These are phyloP conservation scores for Oreochromis spilurus DNA, from an alignment of 2,113 vertebrate species.

Conservation along the genomic window DNA sequence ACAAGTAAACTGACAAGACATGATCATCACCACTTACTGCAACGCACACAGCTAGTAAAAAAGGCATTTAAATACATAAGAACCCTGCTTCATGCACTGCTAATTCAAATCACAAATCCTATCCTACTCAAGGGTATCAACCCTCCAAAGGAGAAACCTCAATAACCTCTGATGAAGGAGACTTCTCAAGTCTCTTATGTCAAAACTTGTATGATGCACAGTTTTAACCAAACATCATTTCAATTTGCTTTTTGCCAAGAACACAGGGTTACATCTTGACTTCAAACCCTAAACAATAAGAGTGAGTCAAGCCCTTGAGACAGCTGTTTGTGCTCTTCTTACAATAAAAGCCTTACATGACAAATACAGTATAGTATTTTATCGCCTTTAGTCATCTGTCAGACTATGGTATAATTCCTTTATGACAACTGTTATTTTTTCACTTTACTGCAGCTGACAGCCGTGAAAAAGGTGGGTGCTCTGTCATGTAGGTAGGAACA, in stretches of 20 bases:
- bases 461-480: not conserved
- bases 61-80: conserved; percentile 17
- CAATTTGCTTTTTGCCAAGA: not conserved
- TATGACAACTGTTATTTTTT: conserved; percentile 13
- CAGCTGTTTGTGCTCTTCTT: not conserved
- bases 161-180: conserved; percentile 35
- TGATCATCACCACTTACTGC: conserved; percentile 13
- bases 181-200: not conserved
- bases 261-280: not conserved
- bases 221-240: conserved; percentile 23
- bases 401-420: not conserved
- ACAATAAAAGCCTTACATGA: not conserved
- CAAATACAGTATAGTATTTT: not conserved
- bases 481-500: not conserved
- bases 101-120: conserved; percentile 54
- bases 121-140: conserved; percentile 42
- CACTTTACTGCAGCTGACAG: not conserved
- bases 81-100: not conserved
- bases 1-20: conserved; percentile 21
- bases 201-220: conserved; percentile 1
- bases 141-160: conserved; percentile 9
- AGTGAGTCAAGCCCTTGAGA: not conserved
- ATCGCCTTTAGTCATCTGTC: conserved; percentile 6
- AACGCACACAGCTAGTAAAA: conserved; percentile 11
- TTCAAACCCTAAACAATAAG: not conserved